These are phyloP conservation scores for Nomada goodeniana DNA, from an alignment of 2,888 invertebrate genomes.

Conservation along the genomic window DNA sequence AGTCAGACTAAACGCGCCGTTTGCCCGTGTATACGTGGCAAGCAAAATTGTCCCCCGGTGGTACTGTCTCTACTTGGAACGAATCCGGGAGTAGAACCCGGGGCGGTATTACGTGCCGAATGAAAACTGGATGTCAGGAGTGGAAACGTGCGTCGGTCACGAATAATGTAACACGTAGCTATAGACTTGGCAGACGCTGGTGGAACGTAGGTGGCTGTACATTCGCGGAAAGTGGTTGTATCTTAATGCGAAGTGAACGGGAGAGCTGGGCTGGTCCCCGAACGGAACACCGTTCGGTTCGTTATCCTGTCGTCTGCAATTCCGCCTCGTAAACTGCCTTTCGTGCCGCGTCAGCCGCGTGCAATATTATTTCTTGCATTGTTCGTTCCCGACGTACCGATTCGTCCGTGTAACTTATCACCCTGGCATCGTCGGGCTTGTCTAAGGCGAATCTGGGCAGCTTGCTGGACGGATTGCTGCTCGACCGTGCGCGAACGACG, in stretches of 20 bases:
- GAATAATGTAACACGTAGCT: conserved; percentile 39
- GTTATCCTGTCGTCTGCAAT: conserved; percentile 34
- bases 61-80: conserved; percentile 29
- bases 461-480: too few species aligned
- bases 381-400: background rate
- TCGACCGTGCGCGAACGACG: too few species aligned
- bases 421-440: background rate
- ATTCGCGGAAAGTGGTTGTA: conserved; percentile 39
- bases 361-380: conserved; percentile 34
- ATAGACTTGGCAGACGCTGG: background rate
- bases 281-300: conserved; percentile 22
- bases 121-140: conserved; percentile 47
- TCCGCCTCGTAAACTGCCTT: conserved; percentile 8
- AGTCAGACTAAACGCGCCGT: conserved; percentile 34
- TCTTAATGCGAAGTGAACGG: conserved; percentile 38
- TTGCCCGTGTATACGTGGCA: conserved; percentile 19
- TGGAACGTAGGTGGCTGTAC: background rate
- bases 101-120: conserved; percentile 42
- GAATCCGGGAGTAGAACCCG: conserved; percentile 39
- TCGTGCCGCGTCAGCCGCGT: background rate
- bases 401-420: background rate
- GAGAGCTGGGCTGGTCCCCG: background rate
- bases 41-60: conserved; percentile 33
- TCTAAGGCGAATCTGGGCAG: background rate
- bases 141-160: conserved; percentile 43